phyloP scores from a whole-genome alignment of 1,140 invertebrate species.

The Drosophila rufa region DNA sequence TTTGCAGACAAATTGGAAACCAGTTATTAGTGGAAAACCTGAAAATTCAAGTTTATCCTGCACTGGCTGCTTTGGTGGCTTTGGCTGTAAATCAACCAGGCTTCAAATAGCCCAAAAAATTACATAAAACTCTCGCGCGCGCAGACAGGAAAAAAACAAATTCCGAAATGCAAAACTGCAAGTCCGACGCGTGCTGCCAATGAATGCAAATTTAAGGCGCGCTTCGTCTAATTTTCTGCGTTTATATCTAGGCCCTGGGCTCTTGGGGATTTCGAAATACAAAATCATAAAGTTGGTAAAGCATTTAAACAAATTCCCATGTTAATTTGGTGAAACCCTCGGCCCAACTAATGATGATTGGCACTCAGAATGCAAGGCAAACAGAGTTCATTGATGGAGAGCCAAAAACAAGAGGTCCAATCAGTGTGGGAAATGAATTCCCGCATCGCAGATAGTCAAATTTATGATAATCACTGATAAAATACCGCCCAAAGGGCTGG shows the following conservation, averaged over 20 bases:
- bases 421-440: conserved; percentile 40
- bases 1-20: conserved; percentile 51
- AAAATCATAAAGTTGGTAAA: conserved; percentile 20
- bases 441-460: conserved; percentile 19
- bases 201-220: conserved; percentile 50
- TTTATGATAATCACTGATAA: conserved; percentile 65
- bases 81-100: conserved; percentile 37
- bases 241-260: conserved; percentile 13
- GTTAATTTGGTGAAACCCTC: conserved; percentile 63
- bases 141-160: conserved; percentile 36
- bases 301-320: conserved; percentile 63
- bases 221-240: conserved; percentile 7
- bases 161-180: conserved; percentile 32
- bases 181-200: conserved; percentile 49
- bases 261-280: conserved; percentile 27
- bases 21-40: conserved; percentile 62
- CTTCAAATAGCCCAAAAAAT: conserved; percentile 41
- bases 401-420: conserved; percentile 43
- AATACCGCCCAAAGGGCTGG: conserved; percentile 15
- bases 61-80: conserved; percentile 19
- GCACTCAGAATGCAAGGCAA: conserved; percentile 40
- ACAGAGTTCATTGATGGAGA: conserved; percentile 26
- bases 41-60: conserved; percentile 78
- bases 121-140: conserved; percentile 41
- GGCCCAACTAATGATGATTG: conserved; percentile 21